Evolutionary conservation across 2,113 vertebrate species (phyloP).

Genomic region (Drymodes brunneopygia): DNA sequence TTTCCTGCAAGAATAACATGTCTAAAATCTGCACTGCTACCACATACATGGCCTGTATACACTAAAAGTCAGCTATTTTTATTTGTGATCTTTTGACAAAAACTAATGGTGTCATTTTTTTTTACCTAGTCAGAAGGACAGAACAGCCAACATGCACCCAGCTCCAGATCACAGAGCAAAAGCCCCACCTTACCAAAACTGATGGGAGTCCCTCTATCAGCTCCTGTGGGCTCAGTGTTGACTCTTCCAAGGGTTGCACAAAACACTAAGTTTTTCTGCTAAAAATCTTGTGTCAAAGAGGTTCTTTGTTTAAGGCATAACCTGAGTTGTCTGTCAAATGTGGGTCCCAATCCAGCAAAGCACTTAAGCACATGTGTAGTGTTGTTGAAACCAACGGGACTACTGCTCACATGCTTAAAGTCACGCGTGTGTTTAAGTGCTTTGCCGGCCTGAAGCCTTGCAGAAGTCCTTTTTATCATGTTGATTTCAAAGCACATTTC

Average conservation of each 20-base stretch:
- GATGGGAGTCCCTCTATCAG: neutral
- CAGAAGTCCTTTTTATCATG: constrained; percentile 63
- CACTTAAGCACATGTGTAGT: constrained; percentile 64
- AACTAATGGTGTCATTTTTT: neutral
- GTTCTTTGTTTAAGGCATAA: constrained; percentile 57
- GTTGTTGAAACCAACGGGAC: constrained; percentile 22
- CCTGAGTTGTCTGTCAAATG: constrained; percentile 55
- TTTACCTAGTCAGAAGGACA: neutral
- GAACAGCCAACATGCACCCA: neutral
- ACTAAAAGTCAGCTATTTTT: neutral
- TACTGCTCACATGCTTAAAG: constrained; percentile 14
- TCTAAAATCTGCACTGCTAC: constrained; percentile 4
- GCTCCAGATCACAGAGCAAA: neutral
- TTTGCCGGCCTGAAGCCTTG: constrained; percentile 53
- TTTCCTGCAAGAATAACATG: constrained; percentile 34
- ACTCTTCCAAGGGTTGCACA: neutral
- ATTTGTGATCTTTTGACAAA: neutral
- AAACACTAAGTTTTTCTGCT: neutral
- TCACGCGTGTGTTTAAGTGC: constrained; percentile 59
- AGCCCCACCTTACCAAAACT: neutral
- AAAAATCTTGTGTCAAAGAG: constrained; percentile 44
- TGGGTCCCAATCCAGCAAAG: constrained; percentile 47
- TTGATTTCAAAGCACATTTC: constrained; percentile 62
- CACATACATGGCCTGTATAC: neutral
- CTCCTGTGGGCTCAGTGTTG: neutral